These are phyloP conservation scores for Tangara arthus DNA, from an alignment of 2,797 vertebrate species.

Conservation along the genomic window DNA sequence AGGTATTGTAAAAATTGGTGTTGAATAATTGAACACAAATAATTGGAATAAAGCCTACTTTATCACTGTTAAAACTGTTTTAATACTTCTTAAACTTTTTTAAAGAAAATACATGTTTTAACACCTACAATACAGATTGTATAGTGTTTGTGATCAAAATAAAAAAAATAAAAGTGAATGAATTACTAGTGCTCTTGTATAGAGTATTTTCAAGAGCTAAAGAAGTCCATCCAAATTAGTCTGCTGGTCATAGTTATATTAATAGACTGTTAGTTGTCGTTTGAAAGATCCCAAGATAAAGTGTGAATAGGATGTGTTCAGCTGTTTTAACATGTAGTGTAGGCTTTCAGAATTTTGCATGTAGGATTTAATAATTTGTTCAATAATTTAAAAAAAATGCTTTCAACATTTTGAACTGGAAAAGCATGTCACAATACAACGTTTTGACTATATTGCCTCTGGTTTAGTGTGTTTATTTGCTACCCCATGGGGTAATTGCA, in stretches of 20 bases:
- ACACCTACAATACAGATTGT: slow-evolving; percentile 70
- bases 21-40: slow-evolving; percentile 64
- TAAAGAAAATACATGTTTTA: slow-evolving; percentile 76
- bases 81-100: slow-evolving; percentile 78
- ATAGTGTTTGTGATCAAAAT: slow-evolving; percentile 77
- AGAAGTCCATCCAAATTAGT: slow-evolving; percentile 73
- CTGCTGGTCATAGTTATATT: slow-evolving; percentile 78
- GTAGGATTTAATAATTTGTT: slow-evolving; percentile 84
- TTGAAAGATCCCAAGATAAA: slow-evolving; percentile 79
- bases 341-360: slow-evolving; percentile 84
- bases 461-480: slow-evolving; percentile 74
- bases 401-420: slow-evolving; percentile 78
- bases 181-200: slow-evolving; percentile 74
- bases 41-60: slow-evolving; percentile 75
- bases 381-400: slow-evolving; percentile 71
- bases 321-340: slow-evolving; percentile 83
- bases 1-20: slow-evolving; percentile 69
- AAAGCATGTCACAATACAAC: slow-evolving; percentile 80
- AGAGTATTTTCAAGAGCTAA: slow-evolving; percentile 71
- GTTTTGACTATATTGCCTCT: slow-evolving; percentile 73
- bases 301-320: slow-evolving; percentile 86
- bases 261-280: slow-evolving; percentile 79
- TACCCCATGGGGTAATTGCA: slow-evolving; percentile 14
- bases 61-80: slow-evolving; percentile 74
- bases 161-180: slow-evolving; percentile 61